Percentiles rank a stretch among this genome's conserved stretches.
phyloP scores from a whole-genome alignment of 2,888 invertebrate species.

The Leptinotarsa haldemani region DNA sequence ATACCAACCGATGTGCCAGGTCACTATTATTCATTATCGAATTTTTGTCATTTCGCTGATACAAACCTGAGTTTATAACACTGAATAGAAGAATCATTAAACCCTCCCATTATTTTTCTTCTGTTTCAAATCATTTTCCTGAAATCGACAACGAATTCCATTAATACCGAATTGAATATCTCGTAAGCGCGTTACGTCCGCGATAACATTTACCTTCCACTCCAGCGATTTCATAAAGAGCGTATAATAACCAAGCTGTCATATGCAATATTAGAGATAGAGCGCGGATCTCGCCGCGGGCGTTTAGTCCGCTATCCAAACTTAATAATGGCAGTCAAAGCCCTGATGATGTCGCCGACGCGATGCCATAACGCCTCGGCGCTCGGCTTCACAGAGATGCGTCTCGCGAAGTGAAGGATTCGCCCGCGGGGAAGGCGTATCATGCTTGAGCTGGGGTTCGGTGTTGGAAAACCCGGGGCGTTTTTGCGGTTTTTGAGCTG shows the following conservation, averaged over 20 bases:
- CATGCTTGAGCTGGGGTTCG: constrained; percentile 22
- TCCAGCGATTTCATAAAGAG: constrained; percentile 37
- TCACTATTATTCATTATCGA: no score
- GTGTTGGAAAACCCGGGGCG: constrained; percentile 20
- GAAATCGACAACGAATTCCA: neutral
- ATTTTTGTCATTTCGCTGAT: no score
- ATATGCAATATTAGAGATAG: constrained; percentile 56
- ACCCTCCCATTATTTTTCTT: no score
- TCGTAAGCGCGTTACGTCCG: constrained; percentile 9
- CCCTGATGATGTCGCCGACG: constrained; percentile 40
- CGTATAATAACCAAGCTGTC: constrained; percentile 56
- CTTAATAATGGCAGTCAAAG: constrained; percentile 63
- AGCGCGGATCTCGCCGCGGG: constrained; percentile 53
- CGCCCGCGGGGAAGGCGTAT: constrained; percentile 26
- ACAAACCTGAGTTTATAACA: no score
- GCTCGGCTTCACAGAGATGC: constrained; percentile 42
- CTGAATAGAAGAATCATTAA: no score
- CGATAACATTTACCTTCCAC: constrained; percentile 44
- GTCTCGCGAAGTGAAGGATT: constrained; percentile 30
- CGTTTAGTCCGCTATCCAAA: constrained; percentile 65
- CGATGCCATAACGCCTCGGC: constrained; percentile 44
- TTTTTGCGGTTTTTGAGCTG: constrained; percentile 15
- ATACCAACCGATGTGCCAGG: no score
- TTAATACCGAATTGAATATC: constrained; percentile 22
- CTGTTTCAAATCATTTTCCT: no score